These are phyloP conservation scores for Actenoides lindsayi DNA, from an alignment of 2,113 vertebrate genomes.

Conservation along the genomic window DNA sequence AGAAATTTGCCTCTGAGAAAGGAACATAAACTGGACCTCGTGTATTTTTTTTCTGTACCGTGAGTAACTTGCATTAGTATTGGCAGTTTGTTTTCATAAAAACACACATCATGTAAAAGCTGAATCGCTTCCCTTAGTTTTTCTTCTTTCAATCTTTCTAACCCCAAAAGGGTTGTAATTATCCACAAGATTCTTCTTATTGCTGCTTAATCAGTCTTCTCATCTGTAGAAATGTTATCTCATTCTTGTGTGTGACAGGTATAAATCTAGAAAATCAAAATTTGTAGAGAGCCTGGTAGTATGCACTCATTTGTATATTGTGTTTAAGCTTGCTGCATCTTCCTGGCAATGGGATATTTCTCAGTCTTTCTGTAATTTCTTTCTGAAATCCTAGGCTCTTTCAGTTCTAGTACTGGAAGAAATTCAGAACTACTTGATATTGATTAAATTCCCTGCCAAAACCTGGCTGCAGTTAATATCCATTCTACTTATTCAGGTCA, in stretches of 20 bases:
- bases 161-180: background rate
- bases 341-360: background rate
- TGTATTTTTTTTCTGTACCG: background rate
- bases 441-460: background rate
- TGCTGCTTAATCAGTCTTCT: background rate
- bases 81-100: background rate
- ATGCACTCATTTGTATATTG: background rate
- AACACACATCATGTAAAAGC: background rate
- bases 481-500: background rate
- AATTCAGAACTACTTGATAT: background rate
- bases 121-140: background rate
- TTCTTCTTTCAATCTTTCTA: background rate
- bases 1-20: background rate
- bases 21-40: background rate
- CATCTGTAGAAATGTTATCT: background rate
- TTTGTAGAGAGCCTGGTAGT: background rate
- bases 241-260: background rate
- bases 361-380: background rate
- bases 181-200: background rate
- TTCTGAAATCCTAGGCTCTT: background rate
- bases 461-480: background rate
- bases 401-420: background rate
- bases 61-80: background rate
- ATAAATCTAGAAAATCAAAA: background rate
- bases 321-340: background rate